Base-by-base conservation (phyloP, 2,113 vertebrate species). In the Ptilonorhynchus violaceus region DNA sequence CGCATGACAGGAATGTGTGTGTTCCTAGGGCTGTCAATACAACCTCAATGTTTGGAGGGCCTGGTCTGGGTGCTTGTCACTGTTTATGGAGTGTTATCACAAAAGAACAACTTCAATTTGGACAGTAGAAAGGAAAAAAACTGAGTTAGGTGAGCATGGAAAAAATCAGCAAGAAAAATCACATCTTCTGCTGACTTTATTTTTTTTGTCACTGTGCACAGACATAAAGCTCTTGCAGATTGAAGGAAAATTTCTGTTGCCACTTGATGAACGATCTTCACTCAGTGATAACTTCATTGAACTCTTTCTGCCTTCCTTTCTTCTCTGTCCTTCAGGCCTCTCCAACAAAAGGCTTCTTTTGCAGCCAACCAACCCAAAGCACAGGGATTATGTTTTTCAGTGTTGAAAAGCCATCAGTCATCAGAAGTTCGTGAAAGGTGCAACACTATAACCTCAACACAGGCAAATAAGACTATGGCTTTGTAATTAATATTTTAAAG, bases 331-430 rank as follows among this genome's bases (percentile, higher is more conserved):
- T 59, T 58, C 92, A 88, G 37, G 31, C 28, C 15, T 20, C 66
- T 68, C 58, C 44, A 92, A 82, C 31, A 88, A 82, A 89, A 82
- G 53, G 42, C 33, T 55, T 21, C 52, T 47, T 74, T 63, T 59
- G 60, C 44, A 94, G 62, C 23, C 73, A 73, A 25, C 7, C 16
- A 72, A 72, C 30, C 30, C 23, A 49, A 82, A 49, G 49, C 66
- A 93, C 27, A 41, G 39, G 35, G 27, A 82, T 72, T 64, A 72
- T 3, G 9, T 35, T 82, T 78, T 91, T 55, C 56, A 64, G 81
- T 60, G 56, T 44, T 2, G 5, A 90, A 92, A 97, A 90, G 31
- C 70, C 67, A 69, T 85, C 78, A 76, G n/a, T 76, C 88, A 92
- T 76, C 82, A 82, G 16, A 82, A 85, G 31, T 31, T 82, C 0